phyloP scores from a whole-genome alignment of 1,140 invertebrate genomes.

The Campoletis sonorensis region DNA sequence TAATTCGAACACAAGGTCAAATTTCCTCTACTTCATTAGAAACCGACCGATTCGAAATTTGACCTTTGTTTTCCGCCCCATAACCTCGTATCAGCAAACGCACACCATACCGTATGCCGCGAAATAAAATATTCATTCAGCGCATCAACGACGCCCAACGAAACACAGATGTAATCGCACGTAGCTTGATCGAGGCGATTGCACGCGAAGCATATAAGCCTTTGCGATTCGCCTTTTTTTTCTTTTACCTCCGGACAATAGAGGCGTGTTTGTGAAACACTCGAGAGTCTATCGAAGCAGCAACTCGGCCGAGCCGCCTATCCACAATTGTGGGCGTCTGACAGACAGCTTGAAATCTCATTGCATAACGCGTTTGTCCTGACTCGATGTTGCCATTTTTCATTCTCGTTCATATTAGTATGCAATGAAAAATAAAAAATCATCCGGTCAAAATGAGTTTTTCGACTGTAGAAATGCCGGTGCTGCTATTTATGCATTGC shows the following conservation, averaged over 20 bases:
- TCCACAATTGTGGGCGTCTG: background rate
- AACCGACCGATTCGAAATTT: too few relatives aligned
- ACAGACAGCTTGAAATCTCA: background rate
- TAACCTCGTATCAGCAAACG: too few relatives aligned
- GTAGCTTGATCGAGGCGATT: background rate
- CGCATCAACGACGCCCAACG: conserved; percentile 15
- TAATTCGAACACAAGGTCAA: too few relatives aligned
- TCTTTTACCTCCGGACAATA: conserved; percentile 38
- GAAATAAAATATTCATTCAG: conserved; percentile 14
- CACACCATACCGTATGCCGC: background rate
- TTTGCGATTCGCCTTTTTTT: conserved; percentile 10
- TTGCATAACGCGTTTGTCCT: background rate
- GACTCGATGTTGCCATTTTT: too few relatives aligned
- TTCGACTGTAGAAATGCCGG: too few relatives aligned
- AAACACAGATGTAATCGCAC: background rate
- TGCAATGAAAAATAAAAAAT: too few relatives aligned
- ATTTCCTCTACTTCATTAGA: too few relatives aligned
- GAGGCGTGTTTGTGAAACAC: conserved; percentile 41
- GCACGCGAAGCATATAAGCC: background rate
- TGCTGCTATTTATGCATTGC: too few relatives aligned
- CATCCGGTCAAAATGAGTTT: too few relatives aligned
- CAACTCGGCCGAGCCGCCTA: background rate
- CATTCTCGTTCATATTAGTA: too few relatives aligned
- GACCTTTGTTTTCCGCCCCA: too few relatives aligned
- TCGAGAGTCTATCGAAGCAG: background rate